Conservation (phyloP, 2,797 vertebrate genomes). For the Gambelia wislizenii region DNA sequence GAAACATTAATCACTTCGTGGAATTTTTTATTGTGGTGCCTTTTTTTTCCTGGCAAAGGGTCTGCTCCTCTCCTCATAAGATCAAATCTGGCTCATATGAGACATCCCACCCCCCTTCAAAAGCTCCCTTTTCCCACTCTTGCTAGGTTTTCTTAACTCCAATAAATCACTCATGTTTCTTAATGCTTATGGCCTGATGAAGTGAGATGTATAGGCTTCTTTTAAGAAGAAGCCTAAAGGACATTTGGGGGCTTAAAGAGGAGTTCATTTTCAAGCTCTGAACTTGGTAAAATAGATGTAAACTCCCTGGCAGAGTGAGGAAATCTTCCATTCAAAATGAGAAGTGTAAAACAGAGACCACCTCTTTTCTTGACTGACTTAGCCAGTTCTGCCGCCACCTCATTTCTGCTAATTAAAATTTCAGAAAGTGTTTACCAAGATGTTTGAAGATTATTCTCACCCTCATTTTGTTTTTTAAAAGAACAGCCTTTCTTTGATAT, state of each 20-base stretch:
- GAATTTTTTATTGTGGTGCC: constrained; percentile 59
- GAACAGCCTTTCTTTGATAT: no score
- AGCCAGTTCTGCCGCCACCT: not conserved
- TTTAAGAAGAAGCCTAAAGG: constrained; percentile 57
- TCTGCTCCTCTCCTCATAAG: constrained; percentile 53
- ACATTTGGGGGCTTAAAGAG: constrained; percentile 50
- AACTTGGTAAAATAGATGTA: constrained; percentile 40
- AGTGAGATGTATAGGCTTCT: constrained; percentile 68
- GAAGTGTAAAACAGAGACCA: not conserved
- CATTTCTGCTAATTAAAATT: not conserved
- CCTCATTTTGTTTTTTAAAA: not conserved
- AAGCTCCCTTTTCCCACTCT: constrained; percentile 27
- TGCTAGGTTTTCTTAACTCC: constrained; percentile 68
- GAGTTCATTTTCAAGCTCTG: constrained; percentile 58
- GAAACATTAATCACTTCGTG: constrained; percentile 56
- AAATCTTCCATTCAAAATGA: not conserved
- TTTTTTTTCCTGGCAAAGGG: constrained; percentile 59
- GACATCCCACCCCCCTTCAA: constrained; percentile 22
- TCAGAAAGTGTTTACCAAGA: not conserved
- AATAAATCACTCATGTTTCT: constrained; percentile 75
- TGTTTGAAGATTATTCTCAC: not conserved
- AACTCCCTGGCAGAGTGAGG: not conserved
- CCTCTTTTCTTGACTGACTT: not conserved
- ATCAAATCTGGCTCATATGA: constrained; percentile 63
- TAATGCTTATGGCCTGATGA: constrained; percentile 66